Base-by-base conservation (phyloP, 2,113 vertebrate genomes). In the Callorhinus ursinus region DNA sequence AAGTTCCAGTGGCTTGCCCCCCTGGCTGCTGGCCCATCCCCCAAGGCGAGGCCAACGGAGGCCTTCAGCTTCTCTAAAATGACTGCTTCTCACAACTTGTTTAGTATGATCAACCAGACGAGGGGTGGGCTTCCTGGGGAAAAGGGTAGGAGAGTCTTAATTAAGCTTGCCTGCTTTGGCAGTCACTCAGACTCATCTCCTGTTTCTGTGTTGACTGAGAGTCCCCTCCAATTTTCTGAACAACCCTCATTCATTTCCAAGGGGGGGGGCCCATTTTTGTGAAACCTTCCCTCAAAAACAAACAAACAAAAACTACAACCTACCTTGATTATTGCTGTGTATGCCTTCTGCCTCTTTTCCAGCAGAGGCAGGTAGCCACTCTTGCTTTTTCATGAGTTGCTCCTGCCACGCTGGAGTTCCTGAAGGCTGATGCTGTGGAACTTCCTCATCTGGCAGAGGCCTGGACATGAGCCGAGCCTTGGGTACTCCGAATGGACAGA, bases 131-230 rank as follows among this genome's bases (percentile, higher is more conserved):
- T 84, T 97, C 83, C 69, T 95, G 46, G 79, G 49, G 84, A 46
- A 57, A 42, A 39, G 24, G 19, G 59, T 79, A 11, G 74, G 59
- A 67, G 59, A 69, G 61, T 72, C 72, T 88, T 93, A 92, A 81
- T 90, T 85, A 90, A 91, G 22, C 71, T 76, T 93, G 74, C 65
- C 42, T 86, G 33, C 49, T 72, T 96, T 90, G 94, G 87, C 90
- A 74, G 39, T 36, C 59, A 22, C n/a, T 69, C 69, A 39, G 7
- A 59, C 79, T 74, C 0, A 12, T 33, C 39, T 92, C 59, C 76
- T 74, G 15, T 88, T 88, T 92, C 86, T 86, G 10, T 88, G n/a
- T 69, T 96, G 74, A 49, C 28, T 39, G 63, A 61, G 93, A 57
- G 81, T 93, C 93, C 79, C 79, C 82, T 71, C 82, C 28, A 71